Evolutionary conservation across 2,888 invertebrate species (phyloP).

Genomic region (Pterobdella sp.): DNA sequence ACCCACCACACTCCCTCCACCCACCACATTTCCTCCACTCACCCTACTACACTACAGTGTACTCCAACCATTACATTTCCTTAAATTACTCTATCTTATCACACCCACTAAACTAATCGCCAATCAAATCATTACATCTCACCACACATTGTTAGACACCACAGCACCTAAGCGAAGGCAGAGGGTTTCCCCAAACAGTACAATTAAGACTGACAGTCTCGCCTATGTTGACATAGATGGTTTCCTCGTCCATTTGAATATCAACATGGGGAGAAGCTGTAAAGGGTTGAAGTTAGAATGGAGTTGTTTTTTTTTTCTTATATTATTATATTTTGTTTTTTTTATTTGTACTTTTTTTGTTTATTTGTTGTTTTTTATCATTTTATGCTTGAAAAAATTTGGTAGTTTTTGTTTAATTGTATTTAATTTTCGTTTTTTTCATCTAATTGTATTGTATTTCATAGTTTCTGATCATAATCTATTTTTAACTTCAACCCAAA

Average conservation of each 20-base stretch:
- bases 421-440: no score
- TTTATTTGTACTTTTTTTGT: not conserved
- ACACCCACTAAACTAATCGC: not conserved
- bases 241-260: not conserved
- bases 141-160: not conserved
- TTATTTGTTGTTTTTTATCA: not conserved
- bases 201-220: not conserved
- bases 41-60: not conserved
- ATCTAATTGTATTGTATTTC: no score
- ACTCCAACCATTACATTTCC: not conserved
- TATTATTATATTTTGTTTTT: no score
- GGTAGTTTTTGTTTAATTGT: no score
- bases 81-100: not conserved
- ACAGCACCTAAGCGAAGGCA: not conserved
- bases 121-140: not conserved
- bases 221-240: not conserved
- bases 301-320: no score
- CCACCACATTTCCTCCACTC: not conserved
- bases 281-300: no score
- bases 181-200: not conserved
- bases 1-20: not conserved
- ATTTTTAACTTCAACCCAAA: no score
- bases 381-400: not conserved
- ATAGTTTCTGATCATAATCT: no score
- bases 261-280: not conserved